Conservation (phyloP, 1,140 invertebrate species). For the Frieseomelitta varia region DNA sequence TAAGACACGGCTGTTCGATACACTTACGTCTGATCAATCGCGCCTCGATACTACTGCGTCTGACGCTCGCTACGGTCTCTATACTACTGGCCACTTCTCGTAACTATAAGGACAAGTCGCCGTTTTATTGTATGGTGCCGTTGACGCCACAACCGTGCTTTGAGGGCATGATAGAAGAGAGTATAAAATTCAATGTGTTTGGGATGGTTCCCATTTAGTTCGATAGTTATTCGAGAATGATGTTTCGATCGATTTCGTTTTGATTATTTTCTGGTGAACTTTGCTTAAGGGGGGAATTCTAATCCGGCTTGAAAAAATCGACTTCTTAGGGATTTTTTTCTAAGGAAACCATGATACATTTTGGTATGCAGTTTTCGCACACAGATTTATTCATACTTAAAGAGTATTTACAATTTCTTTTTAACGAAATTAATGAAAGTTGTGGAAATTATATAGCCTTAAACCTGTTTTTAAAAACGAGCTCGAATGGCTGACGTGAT, state of each 20-base stretch:
- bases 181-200: not conserved
- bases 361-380: too few species aligned
- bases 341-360: too few species aligned
- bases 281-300: too few species aligned
- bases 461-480: too few species aligned
- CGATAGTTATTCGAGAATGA: not conserved
- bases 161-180: not conserved
- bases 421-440: too few species aligned
- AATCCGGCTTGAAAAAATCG: too few species aligned
- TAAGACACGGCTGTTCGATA: constrained; percentile 6
- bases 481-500: too few species aligned
- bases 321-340: too few species aligned
- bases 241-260: not conserved
- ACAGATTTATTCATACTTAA: too few species aligned
- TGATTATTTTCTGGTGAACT: not conserved
- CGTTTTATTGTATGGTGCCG: not conserved
- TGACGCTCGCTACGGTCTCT: not conserved
- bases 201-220: not conserved
- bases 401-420: too few species aligned
- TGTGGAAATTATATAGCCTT: too few species aligned
- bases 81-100: constrained; percentile 17
- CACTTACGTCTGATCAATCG: not conserved
- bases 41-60: not conserved
- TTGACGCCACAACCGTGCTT: not conserved
- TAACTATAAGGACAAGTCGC: not conserved